Evolutionary conservation across 2,797 vertebrate species (phyloP).

Genomic region (Channa striata): DNA sequence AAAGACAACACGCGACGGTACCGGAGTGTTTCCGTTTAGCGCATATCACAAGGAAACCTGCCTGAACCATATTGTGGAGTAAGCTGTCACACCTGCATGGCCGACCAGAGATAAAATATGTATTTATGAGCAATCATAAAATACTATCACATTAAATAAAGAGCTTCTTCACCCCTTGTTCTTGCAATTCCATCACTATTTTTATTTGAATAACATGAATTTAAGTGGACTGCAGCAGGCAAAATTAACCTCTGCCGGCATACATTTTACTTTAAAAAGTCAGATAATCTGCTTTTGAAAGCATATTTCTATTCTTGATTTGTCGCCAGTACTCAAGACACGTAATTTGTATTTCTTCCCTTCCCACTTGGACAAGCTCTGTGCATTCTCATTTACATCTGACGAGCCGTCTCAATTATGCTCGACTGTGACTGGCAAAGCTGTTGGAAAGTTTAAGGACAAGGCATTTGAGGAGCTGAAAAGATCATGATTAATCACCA

Average conservation of each 20-base stretch:
- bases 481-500: conserved; percentile 31
- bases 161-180: too few species aligned
- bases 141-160: too few species aligned
- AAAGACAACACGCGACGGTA: not conserved
- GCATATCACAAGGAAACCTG: not conserved
- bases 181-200: too few species aligned
- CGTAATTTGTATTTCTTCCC: not conserved
- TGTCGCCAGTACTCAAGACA: not conserved
- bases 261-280: not conserved
- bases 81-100: too few species aligned
- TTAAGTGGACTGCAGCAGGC: too few species aligned
- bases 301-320: not conserved
- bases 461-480: conserved; percentile 4
- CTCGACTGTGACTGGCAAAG: conserved; percentile 18
- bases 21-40: not conserved
- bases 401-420: conserved; percentile 17
- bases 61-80: too few species aligned
- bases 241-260: not conserved
- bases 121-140: too few species aligned
- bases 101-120: too few species aligned
- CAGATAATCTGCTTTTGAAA: too few species aligned
- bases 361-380: conserved; percentile 7
- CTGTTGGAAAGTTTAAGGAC: conserved; percentile 17
- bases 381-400: conserved; percentile 12
- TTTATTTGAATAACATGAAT: too few species aligned